Conservation (phyloP, 2,113 vertebrate species). For the Leucoraja erinaceus region DNA sequence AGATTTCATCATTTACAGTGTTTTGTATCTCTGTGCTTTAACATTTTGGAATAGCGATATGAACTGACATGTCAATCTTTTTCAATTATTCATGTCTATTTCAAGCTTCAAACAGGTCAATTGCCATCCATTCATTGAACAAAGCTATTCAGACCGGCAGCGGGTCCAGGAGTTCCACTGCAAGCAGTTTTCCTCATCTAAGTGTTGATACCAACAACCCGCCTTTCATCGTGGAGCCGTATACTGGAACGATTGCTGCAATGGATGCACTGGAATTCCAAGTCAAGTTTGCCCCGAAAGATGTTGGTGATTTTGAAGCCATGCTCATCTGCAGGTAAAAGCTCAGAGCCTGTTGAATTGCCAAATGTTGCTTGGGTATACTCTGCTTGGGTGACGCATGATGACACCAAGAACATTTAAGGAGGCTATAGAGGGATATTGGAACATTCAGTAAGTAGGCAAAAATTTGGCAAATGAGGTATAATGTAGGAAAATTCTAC, state of each 20-base stretch:
- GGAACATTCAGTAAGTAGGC: background rate
- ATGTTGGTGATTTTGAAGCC: constrained; percentile 59
- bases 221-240: constrained; percentile 66
- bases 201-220: background rate
- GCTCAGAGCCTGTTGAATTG: background rate
- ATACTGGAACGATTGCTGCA: constrained; percentile 52
- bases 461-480: too few relatives aligned
- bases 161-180: constrained; percentile 44
- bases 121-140: background rate
- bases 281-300: constrained; percentile 66
- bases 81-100: background rate
- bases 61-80: background rate
- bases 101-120: background rate
- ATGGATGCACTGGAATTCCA: constrained; percentile 58
- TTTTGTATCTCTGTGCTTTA: background rate
- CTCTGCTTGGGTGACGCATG: background rate
- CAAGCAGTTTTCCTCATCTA: constrained; percentile 44
- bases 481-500: background rate
- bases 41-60: background rate
- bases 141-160: constrained; percentile 39
- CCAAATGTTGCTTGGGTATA: background rate
- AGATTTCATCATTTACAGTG: too few relatives aligned
- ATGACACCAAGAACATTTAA: too few relatives aligned
- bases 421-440: background rate
- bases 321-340: constrained; percentile 73